Evolutionary conservation across 2,888 invertebrate genomes (phyloP).

Genomic region (Volucella zonaria): DNA sequence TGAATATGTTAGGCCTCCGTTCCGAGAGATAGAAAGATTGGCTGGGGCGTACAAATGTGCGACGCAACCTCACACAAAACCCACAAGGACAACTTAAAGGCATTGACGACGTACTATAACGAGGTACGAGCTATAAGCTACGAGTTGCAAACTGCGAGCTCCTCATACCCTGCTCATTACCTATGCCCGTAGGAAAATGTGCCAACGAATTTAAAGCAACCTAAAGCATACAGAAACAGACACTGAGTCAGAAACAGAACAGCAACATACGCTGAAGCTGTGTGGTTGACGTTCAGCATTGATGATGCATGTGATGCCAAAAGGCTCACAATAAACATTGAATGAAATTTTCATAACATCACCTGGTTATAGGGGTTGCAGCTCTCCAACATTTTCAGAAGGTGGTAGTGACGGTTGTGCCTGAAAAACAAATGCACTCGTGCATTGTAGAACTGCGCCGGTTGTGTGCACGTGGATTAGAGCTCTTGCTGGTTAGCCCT

Average conservation of each 20-base stretch:
- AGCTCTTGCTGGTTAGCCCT: conserved; percentile 6
- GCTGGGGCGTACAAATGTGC: conserved; percentile 9
- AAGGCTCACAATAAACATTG: conserved; percentile 55
- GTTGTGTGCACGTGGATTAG: conserved; percentile 31
- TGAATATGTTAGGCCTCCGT: conserved; percentile 64
- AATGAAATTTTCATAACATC: conserved; percentile 64
- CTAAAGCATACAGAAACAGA: conserved; percentile 17
- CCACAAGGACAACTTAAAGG: conserved; percentile 39
- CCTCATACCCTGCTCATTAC: conserved; percentile 50
- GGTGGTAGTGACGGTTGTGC: conserved; percentile 16
- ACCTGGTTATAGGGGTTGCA: conserved; percentile 8
- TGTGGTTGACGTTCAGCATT: conserved; percentile 58
- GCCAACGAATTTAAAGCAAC: conserved; percentile 25
- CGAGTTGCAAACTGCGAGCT: not conserved
- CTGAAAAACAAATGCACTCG: conserved; percentile 63
- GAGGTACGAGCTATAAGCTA: not conserved
- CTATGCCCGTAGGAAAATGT: conserved; percentile 21
- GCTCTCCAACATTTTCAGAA: not conserved
- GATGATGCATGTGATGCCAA: conserved; percentile 63
- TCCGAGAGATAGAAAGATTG: conserved; percentile 27
- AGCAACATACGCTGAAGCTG: conserved; percentile 9
- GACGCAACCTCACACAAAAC: not conserved
- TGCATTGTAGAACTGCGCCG: conserved; percentile 39
- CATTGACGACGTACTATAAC: conserved; percentile 29
- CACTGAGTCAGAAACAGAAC: conserved; percentile 4